Conservation (phyloP, 1,140 invertebrate species). For the Philopotamus ludificatus region DNA sequence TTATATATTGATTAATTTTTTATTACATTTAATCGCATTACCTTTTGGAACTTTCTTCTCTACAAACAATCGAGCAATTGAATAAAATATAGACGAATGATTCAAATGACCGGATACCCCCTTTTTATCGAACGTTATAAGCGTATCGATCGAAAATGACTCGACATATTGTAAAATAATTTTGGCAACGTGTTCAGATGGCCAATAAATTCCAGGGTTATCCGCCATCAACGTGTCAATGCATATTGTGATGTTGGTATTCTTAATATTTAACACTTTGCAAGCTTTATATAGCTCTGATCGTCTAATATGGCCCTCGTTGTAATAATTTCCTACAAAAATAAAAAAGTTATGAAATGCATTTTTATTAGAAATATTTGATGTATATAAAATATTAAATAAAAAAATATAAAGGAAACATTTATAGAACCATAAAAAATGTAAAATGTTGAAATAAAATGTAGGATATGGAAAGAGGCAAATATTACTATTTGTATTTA, state of each 20-base stretch:
- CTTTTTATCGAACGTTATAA: conserved; percentile 89
- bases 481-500: no score
- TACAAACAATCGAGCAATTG: conserved; percentile 71
- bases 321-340: conserved; percentile 70
- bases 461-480: no score
- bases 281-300: conserved; percentile 80
- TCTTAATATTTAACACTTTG: conserved; percentile 71
- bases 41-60: conserved; percentile 71
- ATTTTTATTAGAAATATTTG: no score
- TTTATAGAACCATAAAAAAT: no score
- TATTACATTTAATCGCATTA: background rate
- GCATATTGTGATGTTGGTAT: conserved; percentile 70
- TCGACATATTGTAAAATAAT: conserved; percentile 72
- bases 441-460: no score
- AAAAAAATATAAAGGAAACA: no score
- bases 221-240: conserved; percentile 73
- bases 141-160: conserved; percentile 73
- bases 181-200: conserved; percentile 68
- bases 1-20: background rate
- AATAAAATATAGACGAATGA: conserved; percentile 82
- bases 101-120: conserved; percentile 89
- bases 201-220: conserved; percentile 73
- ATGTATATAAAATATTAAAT: no score
- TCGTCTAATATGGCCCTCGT: conserved; percentile 66
- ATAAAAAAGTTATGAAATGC: conserved; percentile 33